These are phyloP conservation scores for Anseranas semipalmata DNA, from an alignment of 2,113 vertebrate species.

Conservation along the genomic window DNA sequence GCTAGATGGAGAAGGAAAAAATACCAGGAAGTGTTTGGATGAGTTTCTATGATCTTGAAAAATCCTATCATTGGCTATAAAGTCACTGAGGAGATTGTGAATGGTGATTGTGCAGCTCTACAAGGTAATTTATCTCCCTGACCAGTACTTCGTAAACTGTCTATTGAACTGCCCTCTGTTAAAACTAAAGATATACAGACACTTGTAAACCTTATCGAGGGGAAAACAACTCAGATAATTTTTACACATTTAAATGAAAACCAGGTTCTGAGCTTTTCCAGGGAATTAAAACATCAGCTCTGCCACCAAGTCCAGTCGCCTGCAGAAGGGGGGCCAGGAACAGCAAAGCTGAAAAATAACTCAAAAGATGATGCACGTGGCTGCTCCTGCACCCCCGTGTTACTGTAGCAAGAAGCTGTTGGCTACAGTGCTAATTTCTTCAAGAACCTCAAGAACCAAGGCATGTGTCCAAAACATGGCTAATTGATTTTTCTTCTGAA, in stretches of 20 bases:
- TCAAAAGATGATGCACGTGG: background rate
- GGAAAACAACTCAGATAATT: slow-evolving; percentile 70
- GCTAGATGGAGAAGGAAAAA: slow-evolving; percentile 19
- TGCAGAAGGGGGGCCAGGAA: background rate
- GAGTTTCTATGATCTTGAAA: slow-evolving; percentile 73
- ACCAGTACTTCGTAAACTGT: slow-evolving; percentile 67
- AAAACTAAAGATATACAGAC: slow-evolving; percentile 69
- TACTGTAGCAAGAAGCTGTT: background rate
- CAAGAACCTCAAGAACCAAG: background rate
- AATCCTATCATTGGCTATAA: slow-evolving; percentile 68
- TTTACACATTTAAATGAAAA: slow-evolving; percentile 69
- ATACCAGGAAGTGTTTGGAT: slow-evolving; percentile 56
- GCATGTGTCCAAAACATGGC: background rate
- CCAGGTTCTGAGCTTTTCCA: slow-evolving; percentile 26
- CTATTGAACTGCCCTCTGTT: slow-evolving; percentile 70
- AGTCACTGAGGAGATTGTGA: slow-evolving; percentile 58
- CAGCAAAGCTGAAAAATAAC: background rate
- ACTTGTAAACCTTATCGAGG: slow-evolving; percentile 69
- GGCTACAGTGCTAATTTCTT: background rate
- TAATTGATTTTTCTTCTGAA: background rate
- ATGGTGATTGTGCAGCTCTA: slow-evolving; percentile 45
- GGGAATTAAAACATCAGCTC: slow-evolving; percentile 28
- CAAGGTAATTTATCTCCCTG: slow-evolving; percentile 64
- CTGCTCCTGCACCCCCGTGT: background rate
- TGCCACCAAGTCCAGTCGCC: background rate